Evolutionary conservation across 1,140 invertebrate species (phyloP).

Genomic region (Eufriesea mexicana): DNA sequence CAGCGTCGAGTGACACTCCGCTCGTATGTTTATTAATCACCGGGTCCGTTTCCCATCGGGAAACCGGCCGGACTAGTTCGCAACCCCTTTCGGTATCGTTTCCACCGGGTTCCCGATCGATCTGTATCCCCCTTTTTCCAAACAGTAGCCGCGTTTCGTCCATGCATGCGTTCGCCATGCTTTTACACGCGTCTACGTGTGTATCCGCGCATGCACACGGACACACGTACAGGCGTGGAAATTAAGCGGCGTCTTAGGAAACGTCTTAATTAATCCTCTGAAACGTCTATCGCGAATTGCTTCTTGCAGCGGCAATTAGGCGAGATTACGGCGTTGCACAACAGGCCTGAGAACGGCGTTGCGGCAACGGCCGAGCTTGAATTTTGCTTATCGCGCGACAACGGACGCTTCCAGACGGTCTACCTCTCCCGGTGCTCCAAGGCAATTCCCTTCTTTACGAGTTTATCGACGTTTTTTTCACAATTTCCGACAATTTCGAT

Average conservation of each 20-base stretch:
- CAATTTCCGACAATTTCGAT: not conserved
- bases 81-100: constrained; percentile 52
- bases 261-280: constrained; percentile 68
- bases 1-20: constrained; percentile 60
- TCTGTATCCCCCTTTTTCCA: not conserved
- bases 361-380: constrained; percentile 49
- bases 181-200: too few species aligned
- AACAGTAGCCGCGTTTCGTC: not conserved
- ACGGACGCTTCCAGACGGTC: constrained; percentile 4
- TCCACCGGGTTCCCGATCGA: constrained; percentile 38
- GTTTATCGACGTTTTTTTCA: not conserved
- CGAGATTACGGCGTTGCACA: constrained; percentile 67
- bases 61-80: constrained; percentile 59
- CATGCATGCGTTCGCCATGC: not conserved
- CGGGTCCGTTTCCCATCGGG: constrained; percentile 55
- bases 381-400: constrained; percentile 61
- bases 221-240: constrained; percentile 13
- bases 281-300: constrained; percentile 68
- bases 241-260: constrained; percentile 59
- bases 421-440: not conserved
- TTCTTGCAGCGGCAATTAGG: constrained; percentile 65
- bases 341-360: constrained; percentile 57
- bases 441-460: too few species aligned
- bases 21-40: constrained; percentile 66
- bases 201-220: not conserved